Conservation (phyloP, 2,888 invertebrate species). For the Antitype chi region DNA sequence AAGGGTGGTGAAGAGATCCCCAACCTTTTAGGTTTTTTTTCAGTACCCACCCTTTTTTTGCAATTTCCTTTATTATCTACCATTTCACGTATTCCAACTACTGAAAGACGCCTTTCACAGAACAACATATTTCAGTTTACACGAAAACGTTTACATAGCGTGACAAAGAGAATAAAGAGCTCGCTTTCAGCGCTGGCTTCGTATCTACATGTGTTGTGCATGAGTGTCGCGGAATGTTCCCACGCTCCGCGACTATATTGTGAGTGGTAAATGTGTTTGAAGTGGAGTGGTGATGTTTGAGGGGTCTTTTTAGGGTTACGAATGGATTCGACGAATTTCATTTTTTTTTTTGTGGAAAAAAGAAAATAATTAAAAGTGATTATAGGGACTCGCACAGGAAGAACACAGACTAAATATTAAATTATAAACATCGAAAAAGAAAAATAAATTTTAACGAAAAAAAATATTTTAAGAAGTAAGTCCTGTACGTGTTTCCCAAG, state of each 20-base stretch:
- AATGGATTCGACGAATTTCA: slow-evolving; percentile 4
- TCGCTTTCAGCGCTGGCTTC: slow-evolving; percentile 12
- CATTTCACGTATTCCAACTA: neutral
- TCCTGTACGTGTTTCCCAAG: no score
- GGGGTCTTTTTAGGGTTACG: slow-evolving; percentile 6
- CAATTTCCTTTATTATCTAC: neutral
- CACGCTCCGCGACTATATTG: slow-evolving; percentile 47
- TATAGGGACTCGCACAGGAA: no score
- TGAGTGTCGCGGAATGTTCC: slow-evolving; percentile 40
- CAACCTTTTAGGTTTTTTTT: neutral
- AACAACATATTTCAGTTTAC: slow-evolving; percentile 31
- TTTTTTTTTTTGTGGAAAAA: no score
- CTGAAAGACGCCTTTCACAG: slow-evolving; percentile 5
- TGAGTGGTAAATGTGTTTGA: slow-evolving; percentile 31
- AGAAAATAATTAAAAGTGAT: no score
- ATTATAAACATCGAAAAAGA: no score
- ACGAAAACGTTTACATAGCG: slow-evolving; percentile 24
- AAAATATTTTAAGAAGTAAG: no score
- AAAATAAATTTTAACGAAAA: no score
- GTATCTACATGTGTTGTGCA: slow-evolving; percentile 38
- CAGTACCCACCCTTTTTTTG: no score
- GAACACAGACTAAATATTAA: no score
- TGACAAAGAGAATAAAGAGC: slow-evolving; percentile 33
- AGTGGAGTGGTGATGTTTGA: neutral
- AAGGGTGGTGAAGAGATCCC: no score